Evolutionary conservation across 92 coral and sea anemone genomes (phyloP).

Genomic region (Siderastrea siderea): DNA sequence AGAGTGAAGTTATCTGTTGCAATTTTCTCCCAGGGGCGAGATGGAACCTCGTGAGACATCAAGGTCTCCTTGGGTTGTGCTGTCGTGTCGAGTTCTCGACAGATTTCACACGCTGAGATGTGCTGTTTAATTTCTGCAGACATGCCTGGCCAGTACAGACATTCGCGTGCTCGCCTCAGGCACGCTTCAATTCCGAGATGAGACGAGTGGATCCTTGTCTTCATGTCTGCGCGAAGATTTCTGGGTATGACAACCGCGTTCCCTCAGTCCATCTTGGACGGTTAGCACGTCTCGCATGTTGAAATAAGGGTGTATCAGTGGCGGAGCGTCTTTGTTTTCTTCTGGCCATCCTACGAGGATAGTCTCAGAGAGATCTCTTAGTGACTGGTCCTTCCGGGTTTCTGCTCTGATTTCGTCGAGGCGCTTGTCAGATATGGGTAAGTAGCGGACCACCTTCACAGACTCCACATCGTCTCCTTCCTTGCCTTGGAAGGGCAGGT

Average conservation of each 20-base stretch:
- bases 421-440: background rate
- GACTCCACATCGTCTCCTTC: background rate
- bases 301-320: slow-evolving; percentile 27
- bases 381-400: slow-evolving; percentile 16
- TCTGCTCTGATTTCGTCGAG: background rate
- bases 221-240: slow-evolving; percentile 3
- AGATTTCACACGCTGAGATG: slow-evolving; percentile 23
- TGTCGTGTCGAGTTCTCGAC: slow-evolving; percentile 18
- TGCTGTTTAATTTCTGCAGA: slow-evolving; percentile 29
- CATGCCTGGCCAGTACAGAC: slow-evolving; percentile 37
- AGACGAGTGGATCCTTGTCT: slow-evolving; percentile 1
- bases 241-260: background rate
- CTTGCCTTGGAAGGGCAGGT: background rate
- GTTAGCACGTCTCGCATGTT: slow-evolving; percentile 28
- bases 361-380: background rate
- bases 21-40: slow-evolving; percentile 46
- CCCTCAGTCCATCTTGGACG: slow-evolving; percentile 42
- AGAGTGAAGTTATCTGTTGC: slow-evolving; percentile 22
- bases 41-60: slow-evolving; percentile 39
- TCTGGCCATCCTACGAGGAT: slow-evolving; percentile 43
- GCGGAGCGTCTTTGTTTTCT: slow-evolving; percentile 8
- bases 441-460: background rate
- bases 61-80: slow-evolving; percentile 40
- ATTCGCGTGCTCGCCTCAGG: slow-evolving; percentile 20
- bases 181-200: background rate